Base-by-base conservation (phyloP, 1,140 invertebrate genomes). In the Rhyacophila brunnea region DNA sequence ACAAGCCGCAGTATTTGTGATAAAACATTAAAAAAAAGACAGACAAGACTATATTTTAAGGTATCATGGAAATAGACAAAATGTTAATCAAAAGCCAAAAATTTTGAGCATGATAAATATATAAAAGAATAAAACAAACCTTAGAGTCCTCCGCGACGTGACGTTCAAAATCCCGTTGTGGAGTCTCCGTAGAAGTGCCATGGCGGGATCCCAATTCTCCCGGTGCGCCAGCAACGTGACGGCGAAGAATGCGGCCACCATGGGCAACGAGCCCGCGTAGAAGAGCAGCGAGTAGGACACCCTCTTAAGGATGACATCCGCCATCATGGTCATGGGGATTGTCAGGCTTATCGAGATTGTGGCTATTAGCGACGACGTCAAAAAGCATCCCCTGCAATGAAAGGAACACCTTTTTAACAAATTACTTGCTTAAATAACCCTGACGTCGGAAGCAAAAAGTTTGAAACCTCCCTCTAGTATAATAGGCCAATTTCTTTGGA, bases 331-430 rank as follows among this genome's bases (percentile, higher is more conserved):
- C 71, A 95, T 80, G 19, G 93, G 92, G 74, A 94, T 91, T 52
- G 89, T 91, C 58, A 95, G 77, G 69, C 88, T 90, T 44, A 93
- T 82, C 20, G 91, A 85, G 58, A 94, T 72, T 5, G 91, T 94
- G 43, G 88, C 92, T 66, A 93, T 87, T 9, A 95, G 74, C 17
- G 92, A 93, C 23, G 92, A 93, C 13, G 93, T 94, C 62, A 94
- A 73, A 74, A 95, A 93, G 74, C 91, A 93, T 19, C 91, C 91
- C 91, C 91, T 93, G 65, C 15, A 73, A 28, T 5, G 23, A 28
- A 9, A 9, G 9, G 23, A 28, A 28, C 9, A 28, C 9, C 23
- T n/a, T n/a, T n/a, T 28, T 28, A 28, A 28, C 9, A 28, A 28
- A 28, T 28, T 28, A 28, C 9, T n/a, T n/a, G n/a, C n/a, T n/a